Evolutionary conservation across 2,888 invertebrate species (phyloP).

Genomic region (Melinaea marsaeus): DNA sequence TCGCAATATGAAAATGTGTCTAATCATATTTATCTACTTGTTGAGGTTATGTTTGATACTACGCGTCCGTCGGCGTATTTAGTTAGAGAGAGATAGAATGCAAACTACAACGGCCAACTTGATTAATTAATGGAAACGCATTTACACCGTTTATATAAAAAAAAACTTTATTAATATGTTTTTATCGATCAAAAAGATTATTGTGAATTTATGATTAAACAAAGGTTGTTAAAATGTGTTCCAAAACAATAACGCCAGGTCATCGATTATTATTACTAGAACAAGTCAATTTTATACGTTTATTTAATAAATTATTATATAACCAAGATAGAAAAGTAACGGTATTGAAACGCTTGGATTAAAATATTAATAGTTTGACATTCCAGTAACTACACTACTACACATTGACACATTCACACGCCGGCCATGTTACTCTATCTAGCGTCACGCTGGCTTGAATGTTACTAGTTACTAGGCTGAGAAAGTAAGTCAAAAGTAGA

Average conservation of each 20-base stretch:
- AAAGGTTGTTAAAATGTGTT: constrained; percentile 53
- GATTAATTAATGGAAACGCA: too few relatives aligned
- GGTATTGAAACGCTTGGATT: constrained; percentile 39
- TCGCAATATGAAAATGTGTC: constrained; percentile 9
- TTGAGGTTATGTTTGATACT: constrained; percentile 28
- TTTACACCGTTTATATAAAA: constrained; percentile 6
- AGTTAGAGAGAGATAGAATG: constrained; percentile 40
- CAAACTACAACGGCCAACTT: too few relatives aligned
- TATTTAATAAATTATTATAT: too few relatives aligned
- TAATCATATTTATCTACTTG: constrained; percentile 24
- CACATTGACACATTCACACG: constrained; percentile 41
- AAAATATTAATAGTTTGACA: constrained; percentile 49
- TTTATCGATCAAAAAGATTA: constrained; percentile 30
- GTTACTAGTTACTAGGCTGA: constrained; percentile 47
- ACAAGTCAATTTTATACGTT: not conserved
- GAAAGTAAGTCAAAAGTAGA: constrained; percentile 60
- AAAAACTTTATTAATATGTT: constrained; percentile 20
- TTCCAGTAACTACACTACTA: constrained; percentile 51
- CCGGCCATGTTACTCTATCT: constrained; percentile 72
- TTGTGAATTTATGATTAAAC: constrained; percentile 36
- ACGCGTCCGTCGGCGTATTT: constrained; percentile 37
- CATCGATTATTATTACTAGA: constrained; percentile 58
- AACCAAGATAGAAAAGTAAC: too few relatives aligned
- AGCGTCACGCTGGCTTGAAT: constrained; percentile 72
- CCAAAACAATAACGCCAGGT: constrained; percentile 67